These are phyloP conservation scores for Theretra japonica DNA, from an alignment of 2,888 invertebrate genomes.

Conservation along the genomic window DNA sequence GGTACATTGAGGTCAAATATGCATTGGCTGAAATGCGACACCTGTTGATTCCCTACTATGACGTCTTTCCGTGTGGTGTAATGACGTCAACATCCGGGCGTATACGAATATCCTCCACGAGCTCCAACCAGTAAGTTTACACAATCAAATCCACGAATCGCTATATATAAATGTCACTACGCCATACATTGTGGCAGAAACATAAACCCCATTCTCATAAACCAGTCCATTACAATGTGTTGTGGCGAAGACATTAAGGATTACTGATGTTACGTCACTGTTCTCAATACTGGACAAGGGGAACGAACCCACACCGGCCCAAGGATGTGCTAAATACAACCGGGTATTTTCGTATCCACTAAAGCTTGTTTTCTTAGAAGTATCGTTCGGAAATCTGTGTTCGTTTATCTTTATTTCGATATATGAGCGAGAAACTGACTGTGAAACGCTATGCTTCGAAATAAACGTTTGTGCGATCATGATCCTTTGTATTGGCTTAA, in stretches of 20 bases:
- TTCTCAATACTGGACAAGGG: conserved; percentile 36
- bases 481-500: too few species aligned
- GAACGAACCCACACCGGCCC: conserved; percentile 51
- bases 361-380: conserved; percentile 14
- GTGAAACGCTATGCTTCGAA: background rate
- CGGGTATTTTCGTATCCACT: conserved; percentile 37
- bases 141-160: too few species aligned
- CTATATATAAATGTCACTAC: too few species aligned
- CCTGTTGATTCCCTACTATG: too few species aligned
- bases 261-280: conserved; percentile 13
- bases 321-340: conserved; percentile 43
- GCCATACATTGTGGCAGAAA: conserved; percentile 2
- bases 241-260: background rate
- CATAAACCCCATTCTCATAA: background rate
- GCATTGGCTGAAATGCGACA: too few species aligned
- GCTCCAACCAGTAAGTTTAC: too few species aligned
- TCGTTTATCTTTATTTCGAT: background rate
- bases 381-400: conserved; percentile 10
- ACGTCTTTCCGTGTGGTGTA: too few species aligned
- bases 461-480: too few species aligned
- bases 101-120: too few species aligned
- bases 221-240: too few species aligned
- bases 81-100: too few species aligned
- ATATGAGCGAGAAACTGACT: background rate
- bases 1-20: too few species aligned